These are phyloP conservation scores for Archaeoteleia sp. DNA, from an alignment of 2,888 invertebrate genomes.

Conservation along the genomic window DNA sequence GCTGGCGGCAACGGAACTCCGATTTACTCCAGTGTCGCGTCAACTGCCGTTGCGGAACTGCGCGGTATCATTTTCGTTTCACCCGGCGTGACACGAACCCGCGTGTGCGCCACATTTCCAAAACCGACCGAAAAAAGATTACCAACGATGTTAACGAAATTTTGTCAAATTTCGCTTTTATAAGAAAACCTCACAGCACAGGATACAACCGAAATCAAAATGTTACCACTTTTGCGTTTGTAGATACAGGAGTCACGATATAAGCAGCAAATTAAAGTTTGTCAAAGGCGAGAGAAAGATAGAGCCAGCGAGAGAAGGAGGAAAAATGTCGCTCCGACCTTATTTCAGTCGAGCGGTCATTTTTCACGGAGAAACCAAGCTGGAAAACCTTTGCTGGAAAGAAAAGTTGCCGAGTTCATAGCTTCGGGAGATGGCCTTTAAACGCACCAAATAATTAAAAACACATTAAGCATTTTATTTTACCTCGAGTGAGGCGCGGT, in stretches of 20 bases:
- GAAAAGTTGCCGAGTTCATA: slow-evolving; percentile 1
- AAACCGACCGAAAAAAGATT: too few relatives aligned
- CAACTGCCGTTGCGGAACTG: slow-evolving; percentile 68
- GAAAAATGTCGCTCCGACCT: background rate
- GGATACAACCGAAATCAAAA: too few relatives aligned
- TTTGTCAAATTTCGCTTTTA: too few relatives aligned
- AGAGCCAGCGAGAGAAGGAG: too few relatives aligned
- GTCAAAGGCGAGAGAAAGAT: too few relatives aligned
- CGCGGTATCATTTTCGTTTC: slow-evolving; percentile 22
- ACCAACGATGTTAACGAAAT: too few relatives aligned
- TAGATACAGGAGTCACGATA: too few relatives aligned
- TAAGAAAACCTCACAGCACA: too few relatives aligned
- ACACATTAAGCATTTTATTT: slow-evolving; percentile 12
- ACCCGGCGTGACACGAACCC: too few relatives aligned
- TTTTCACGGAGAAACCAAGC: slow-evolving; percentile 8
- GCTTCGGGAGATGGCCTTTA: background rate
- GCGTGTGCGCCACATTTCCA: too few relatives aligned
- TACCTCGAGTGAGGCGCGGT: background rate
- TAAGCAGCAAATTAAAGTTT: too few relatives aligned
- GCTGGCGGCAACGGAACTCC: slow-evolving; percentile 62
- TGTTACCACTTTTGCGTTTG: too few relatives aligned
- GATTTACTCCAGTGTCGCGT: slow-evolving; percentile 69
- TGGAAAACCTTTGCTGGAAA: background rate
- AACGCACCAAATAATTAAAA: slow-evolving; percentile 28
- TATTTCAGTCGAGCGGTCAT: slow-evolving; percentile 21